A percentile compares a stretch with the other conserved stretches of the same genome.
phyloP scores from a whole-genome alignment of 2,113 vertebrate genomes.

The Psittacara wagleri region DNA sequence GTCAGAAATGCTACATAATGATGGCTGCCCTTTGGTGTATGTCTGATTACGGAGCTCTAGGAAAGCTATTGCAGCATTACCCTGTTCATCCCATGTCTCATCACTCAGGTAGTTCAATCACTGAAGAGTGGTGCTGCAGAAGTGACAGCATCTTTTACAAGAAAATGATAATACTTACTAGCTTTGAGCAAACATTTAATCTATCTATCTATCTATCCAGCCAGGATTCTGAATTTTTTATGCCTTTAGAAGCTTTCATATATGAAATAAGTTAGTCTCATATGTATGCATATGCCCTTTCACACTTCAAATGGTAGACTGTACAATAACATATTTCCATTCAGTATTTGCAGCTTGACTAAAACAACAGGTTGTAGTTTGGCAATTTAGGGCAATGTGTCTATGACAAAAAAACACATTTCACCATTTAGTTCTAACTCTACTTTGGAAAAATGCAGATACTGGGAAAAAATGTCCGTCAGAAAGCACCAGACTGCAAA shows the following conservation, averaged over 20 bases:
- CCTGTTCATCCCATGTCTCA: not conserved
- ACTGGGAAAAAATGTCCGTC: not conserved
- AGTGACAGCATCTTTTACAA: slow-evolving; percentile 14
- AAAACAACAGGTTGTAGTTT: not conserved
- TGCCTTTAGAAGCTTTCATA: not conserved
- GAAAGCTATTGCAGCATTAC: not conserved
- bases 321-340: not conserved
- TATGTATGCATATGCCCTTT: not conserved
- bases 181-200: slow-evolving; percentile 35
- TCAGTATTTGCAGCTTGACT: not conserved
- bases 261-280: not conserved
- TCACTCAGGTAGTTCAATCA: not conserved
- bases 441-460: not conserved
- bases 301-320: not conserved
- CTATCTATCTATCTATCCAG: not conserved
- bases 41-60: slow-evolving; percentile 17
- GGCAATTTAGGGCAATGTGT: not conserved
- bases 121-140: not conserved
- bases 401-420: not conserved
- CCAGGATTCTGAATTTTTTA: not conserved
- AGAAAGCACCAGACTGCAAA: not conserved
- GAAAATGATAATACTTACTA: not conserved
- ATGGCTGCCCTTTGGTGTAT: slow-evolving; percentile 29
- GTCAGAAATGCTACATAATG: not conserved
- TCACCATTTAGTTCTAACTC: not conserved